These are phyloP conservation scores for Tragelaphus oryx DNA, from an alignment of 2,797 vertebrate species.

Conservation along the genomic window DNA sequence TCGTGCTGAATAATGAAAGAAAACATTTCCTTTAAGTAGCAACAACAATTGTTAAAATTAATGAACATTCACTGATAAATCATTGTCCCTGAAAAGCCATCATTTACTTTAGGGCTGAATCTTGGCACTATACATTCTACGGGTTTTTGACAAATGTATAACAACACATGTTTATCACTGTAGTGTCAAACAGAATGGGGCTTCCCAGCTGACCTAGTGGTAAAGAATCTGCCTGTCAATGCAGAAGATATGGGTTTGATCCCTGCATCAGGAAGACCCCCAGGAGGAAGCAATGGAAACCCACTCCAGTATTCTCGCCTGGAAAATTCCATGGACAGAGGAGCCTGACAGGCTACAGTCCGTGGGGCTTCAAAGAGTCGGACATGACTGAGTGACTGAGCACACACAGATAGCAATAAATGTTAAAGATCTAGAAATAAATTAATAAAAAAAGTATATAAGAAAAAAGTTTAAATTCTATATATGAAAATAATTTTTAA, in stretches of 20 bases:
- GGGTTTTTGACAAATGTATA: neutral
- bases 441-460: neutral
- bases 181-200: neutral
- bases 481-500: neutral
- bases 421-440: neutral
- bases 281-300: neutral
- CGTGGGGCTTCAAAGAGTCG: neutral
- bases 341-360: neutral
- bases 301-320: neutral
- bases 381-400: neutral
- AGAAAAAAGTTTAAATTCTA: neutral
- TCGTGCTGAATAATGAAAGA: neutral
- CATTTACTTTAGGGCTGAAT: neutral
- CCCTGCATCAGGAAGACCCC: neutral
- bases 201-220: neutral
- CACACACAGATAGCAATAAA: neutral
- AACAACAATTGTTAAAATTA: neutral
- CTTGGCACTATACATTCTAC: rapidly evolving
- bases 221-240: neutral
- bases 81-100: neutral
- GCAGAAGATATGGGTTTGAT: neutral
- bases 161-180: neutral
- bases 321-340: neutral
- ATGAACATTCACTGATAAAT: neutral
- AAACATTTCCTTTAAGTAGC: neutral